Percentiles rank a stretch among this genome's conserved stretches.
Conservation (phyloP, 2,888 invertebrate species). For the Furcula furcula region DNA sequence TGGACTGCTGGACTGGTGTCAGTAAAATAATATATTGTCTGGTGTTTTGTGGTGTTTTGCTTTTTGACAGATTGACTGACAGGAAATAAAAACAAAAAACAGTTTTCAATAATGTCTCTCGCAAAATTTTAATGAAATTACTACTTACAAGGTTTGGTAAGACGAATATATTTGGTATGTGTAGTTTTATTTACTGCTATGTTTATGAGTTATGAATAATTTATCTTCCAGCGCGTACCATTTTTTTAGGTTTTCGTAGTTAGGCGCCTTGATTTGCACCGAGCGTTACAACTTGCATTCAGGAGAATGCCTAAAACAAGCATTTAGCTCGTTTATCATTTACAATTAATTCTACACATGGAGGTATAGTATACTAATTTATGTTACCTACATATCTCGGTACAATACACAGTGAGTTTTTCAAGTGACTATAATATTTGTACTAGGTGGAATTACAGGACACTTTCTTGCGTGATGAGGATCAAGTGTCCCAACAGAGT, state of each 20-base stretch:
- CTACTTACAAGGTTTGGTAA: slow-evolving; percentile 55
- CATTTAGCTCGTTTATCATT: slow-evolving; percentile 31
- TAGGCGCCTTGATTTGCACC: slow-evolving; percentile 40
- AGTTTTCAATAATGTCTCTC: slow-evolving; percentile 65
- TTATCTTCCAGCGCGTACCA: slow-evolving; percentile 34
- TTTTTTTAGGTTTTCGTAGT: slow-evolving; percentile 51
- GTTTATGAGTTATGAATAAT: slow-evolving; percentile 9
- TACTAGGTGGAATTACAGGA: slow-evolving; percentile 56
- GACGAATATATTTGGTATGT: slow-evolving; percentile 11
- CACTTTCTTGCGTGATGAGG: slow-evolving; percentile 56
- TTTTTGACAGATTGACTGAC: slow-evolving; percentile 46
- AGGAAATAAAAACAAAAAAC: slow-evolving; percentile 75
- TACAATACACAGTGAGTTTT: neutral
- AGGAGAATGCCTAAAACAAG: slow-evolving; percentile 44
- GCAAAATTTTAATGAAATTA: slow-evolving; percentile 73
- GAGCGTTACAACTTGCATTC: slow-evolving; percentile 40
- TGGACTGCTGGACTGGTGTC: too few species aligned
- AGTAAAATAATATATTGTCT: too few species aligned
- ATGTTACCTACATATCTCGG: neutral
- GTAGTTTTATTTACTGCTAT: slow-evolving; percentile 1
- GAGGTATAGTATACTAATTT: slow-evolving; percentile 45
- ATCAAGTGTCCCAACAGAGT: slow-evolving; percentile 45
- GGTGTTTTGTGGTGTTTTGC: too few species aligned
- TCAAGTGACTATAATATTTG: neutral
- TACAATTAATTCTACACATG: slow-evolving; percentile 39